phyloP scores from a whole-genome alignment of 2,113 vertebrate genomes.

The Cyrtonyx montezumae region DNA sequence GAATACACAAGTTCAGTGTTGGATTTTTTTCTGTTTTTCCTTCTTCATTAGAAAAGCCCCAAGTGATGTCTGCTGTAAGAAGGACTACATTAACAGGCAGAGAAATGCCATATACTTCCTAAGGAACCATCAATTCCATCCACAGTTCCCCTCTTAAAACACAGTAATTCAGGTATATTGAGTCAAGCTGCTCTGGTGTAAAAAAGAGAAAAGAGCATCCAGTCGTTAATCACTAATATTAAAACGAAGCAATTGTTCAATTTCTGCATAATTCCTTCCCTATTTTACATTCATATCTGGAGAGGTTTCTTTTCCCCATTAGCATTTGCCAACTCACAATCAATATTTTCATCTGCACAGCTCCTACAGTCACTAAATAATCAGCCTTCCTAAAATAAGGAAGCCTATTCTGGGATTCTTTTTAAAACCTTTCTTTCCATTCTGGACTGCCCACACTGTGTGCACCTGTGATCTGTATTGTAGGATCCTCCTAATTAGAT shows the following conservation, averaged over 20 bases:
- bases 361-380: background rate
- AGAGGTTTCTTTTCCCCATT: background rate
- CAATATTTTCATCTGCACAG: slow-evolving; percentile 6
- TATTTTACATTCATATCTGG: background rate
- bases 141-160: background rate
- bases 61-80: slow-evolving; percentile 39
- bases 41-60: slow-evolving; percentile 14
- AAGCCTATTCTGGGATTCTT: background rate
- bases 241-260: background rate
- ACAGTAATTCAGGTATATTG: background rate
- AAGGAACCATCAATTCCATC: background rate
- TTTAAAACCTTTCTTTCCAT: background rate
- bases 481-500: slow-evolving; percentile 33
- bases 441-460: background rate
- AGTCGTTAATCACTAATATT: background rate
- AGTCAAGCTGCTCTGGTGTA: background rate
- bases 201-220: background rate
- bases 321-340: background rate
- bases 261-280: background rate
- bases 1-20: background rate
- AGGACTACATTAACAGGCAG: background rate
- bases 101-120: slow-evolving; percentile 42
- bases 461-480: slow-evolving; percentile 6
- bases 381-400: background rate
- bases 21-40: background rate